Evolutionary conservation across 2,888 invertebrate genomes (phyloP), one percentile per base, ranked within the genome.

Genomic region (Zygothrica quintamaculata): DNA sequence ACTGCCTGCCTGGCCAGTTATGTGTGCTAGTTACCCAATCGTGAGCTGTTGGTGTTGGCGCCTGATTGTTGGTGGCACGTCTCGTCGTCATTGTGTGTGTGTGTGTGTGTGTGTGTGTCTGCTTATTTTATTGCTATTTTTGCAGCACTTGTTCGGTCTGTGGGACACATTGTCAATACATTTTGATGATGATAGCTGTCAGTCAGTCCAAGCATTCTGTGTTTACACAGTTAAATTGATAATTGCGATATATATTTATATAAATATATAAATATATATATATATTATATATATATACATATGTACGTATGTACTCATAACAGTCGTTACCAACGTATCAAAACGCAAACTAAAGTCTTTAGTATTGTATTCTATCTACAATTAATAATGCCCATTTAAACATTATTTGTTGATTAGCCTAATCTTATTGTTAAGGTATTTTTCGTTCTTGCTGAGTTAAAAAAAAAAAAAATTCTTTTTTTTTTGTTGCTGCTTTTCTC

Each of bases 111-210:
- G n/a, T n/a, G n/a, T n/a, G n/a, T n/a, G n/a, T n/a, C n/a, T n/a
- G n/a, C n/a, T 9, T 36, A 43, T 65, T 62, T 71, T 29, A 46
- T 76, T 77, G 48, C 47, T 85, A 62, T 78, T 71, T 82, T 78
- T 52, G 44, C 50, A 82, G 67, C 84, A 86, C 78, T 78, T 77
- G 56, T 85, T 74, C 53, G 65, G 50, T 43, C n/a, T 34, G 34
- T 18, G 26, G 5, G 31, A 42, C 47, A 43, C 53, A 46, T 40
- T 69, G 72, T 71, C 58, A 75, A 65, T 76, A 76, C 46, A 37
- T 53, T 53, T n/a, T n/a, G n/a, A n/a, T 22, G 18, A 22, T 22
- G 59, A 72, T 72, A 75, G 51, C 59, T 22, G 18, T 2, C 18
- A 22, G 18, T 2, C 18, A 22, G 18, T 5, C 3, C 18, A 5